These are phyloP conservation scores for Orthonyx spaldingii DNA, from an alignment of 2,113 vertebrate genomes.

Conservation along the genomic window DNA sequence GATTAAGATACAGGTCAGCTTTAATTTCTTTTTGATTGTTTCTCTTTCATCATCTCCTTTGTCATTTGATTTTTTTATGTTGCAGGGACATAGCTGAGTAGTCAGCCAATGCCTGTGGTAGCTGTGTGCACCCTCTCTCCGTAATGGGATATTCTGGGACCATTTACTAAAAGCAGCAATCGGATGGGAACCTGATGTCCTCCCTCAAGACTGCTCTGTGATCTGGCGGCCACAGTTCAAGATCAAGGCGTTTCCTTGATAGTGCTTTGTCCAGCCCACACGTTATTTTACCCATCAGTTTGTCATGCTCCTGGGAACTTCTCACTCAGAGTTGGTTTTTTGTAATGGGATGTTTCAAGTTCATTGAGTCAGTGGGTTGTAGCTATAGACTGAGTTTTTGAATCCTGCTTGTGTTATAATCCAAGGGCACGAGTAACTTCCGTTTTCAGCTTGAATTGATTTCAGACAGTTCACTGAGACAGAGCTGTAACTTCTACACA, in stretches of 20 bases:
- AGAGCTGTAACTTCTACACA: neutral
- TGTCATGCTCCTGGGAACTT: neutral
- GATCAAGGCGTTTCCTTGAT: constrained; percentile 24
- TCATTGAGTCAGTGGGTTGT: neutral
- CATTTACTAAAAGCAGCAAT: neutral
- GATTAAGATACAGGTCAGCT: neutral
- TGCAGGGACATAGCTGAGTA: neutral
- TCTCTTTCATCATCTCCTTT: constrained; percentile 11
- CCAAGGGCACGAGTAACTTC: neutral
- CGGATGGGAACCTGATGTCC: constrained; percentile 32
- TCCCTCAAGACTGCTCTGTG: constrained; percentile 8
- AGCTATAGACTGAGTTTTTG: neutral
- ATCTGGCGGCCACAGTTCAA: constrained; percentile 17
- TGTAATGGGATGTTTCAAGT: neutral
- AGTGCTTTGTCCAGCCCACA: neutral
- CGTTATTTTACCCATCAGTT: neutral
- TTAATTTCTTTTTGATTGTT: constrained; percentile 6
- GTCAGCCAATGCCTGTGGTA: neutral
- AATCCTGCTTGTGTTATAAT: neutral
- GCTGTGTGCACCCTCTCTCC: neutral
- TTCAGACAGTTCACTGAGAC: neutral
- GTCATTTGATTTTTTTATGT: neutral
- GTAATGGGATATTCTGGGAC: constrained; percentile 44
- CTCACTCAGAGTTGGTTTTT: neutral
- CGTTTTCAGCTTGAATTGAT: neutral